phyloP scores from a whole-genome alignment of 2,888 invertebrate species.

The Acleris sparsana region DNA sequence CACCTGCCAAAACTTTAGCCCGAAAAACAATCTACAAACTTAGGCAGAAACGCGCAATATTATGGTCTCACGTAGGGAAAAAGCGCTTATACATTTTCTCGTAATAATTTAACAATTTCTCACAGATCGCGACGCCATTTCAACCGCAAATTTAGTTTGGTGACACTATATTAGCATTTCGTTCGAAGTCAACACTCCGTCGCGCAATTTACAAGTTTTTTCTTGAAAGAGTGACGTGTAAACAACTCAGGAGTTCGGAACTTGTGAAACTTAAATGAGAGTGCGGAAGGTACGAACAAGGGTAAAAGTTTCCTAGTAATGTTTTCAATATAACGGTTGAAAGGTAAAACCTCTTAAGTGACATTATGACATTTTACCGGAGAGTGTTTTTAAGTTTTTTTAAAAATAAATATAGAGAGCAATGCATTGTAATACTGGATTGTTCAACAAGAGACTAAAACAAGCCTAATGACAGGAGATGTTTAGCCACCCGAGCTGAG shows the following conservation, averaged over 20 bases:
- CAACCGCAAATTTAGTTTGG: conserved; percentile 16
- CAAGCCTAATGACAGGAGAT: too few relatives aligned
- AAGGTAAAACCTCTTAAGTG: too few relatives aligned
- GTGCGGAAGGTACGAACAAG: neutral
- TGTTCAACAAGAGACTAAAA: too few relatives aligned
- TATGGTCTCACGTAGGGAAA: neutral
- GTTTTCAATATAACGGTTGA: too few relatives aligned
- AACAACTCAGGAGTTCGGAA: conserved; percentile 13
- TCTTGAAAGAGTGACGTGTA: conserved; percentile 11
- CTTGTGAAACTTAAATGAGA: conserved; percentile 21
- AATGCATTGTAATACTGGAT: too few relatives aligned
- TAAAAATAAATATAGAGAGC: too few relatives aligned
- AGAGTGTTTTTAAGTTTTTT: too few relatives aligned
- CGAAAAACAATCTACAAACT: conserved; percentile 1
- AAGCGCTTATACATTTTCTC: neutral
- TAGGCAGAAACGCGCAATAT: neutral
- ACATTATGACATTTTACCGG: too few relatives aligned
- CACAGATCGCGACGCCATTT: neutral
- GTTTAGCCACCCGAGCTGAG: too few relatives aligned
- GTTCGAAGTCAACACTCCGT: conserved; percentile 10
- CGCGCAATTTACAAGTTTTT: conserved; percentile 27
- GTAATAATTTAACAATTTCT: neutral
- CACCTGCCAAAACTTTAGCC: conserved; percentile 6
- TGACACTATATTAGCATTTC: conserved; percentile 1
- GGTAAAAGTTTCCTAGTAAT: too few relatives aligned